A percentile compares a stretch with the other conserved stretches of the same genome.
Conservation (phyloP, 2,797 vertebrate species). For the Fratercula arctica region DNA sequence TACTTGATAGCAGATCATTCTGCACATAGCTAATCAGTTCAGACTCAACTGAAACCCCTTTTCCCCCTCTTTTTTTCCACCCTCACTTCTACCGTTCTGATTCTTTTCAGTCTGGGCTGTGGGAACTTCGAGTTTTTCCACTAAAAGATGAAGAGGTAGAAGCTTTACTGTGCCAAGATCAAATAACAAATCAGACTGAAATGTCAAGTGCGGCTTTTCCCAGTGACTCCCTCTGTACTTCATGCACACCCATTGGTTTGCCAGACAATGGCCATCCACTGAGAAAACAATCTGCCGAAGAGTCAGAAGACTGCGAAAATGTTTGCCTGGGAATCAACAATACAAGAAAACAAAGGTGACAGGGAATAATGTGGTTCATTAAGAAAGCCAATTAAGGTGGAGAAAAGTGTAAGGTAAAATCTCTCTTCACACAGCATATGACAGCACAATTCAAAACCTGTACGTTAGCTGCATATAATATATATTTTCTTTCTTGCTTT, state of each 20-base stretch:
- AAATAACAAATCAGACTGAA: slow-evolving; percentile 45
- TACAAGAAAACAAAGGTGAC: slow-evolving; percentile 78
- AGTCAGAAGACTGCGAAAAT: slow-evolving; percentile 56
- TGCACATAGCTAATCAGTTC: slow-evolving; percentile 1
- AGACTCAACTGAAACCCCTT: slow-evolving; percentile 40
- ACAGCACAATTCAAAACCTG: slow-evolving; percentile 56
- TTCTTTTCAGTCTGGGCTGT: slow-evolving; percentile 75
- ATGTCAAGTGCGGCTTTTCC: slow-evolving; percentile 48
- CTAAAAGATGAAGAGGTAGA: slow-evolving; percentile 75
- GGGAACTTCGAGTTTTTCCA: slow-evolving; percentile 82
- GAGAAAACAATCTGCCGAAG: slow-evolving; percentile 53
- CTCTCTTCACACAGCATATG: slow-evolving; percentile 49
- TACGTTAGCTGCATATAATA: slow-evolving; percentile 53
- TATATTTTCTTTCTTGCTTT: slow-evolving; percentile 63
- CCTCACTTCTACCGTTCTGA: slow-evolving; percentile 8
- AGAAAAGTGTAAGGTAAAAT: slow-evolving; percentile 65
- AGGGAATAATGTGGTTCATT: slow-evolving; percentile 65
- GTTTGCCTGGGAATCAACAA: slow-evolving; percentile 61
- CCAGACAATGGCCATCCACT: slow-evolving; percentile 46
- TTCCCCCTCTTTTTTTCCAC: not conserved
- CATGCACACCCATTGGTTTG: not conserved
- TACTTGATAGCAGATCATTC: slow-evolving; percentile 8
- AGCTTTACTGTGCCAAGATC: slow-evolving; percentile 71
- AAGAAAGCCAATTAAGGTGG: slow-evolving; percentile 61
- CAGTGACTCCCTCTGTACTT: slow-evolving; percentile 38